These are phyloP conservation scores for Manis pentadactyla DNA, from an alignment of 2,797 vertebrate genomes.

Conservation along the genomic window DNA sequence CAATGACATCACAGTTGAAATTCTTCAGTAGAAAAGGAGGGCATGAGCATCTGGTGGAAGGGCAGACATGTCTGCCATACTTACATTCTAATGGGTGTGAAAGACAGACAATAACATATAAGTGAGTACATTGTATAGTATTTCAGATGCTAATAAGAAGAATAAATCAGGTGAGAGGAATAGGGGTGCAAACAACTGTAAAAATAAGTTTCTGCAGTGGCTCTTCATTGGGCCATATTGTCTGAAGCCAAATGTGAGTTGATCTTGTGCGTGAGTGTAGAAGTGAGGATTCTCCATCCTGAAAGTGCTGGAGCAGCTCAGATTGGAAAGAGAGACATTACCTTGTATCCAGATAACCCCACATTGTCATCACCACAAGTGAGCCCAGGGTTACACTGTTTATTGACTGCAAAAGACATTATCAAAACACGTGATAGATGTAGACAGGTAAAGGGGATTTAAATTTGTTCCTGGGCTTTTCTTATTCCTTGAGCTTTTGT, in stretches of 20 bases:
- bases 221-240: not conserved
- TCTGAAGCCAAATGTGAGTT: not conserved
- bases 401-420: not conserved
- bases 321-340: not conserved
- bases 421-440: not conserved
- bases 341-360: not conserved
- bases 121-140: not conserved
- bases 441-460: not conserved
- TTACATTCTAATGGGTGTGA: not conserved
- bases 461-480: conserved; percentile 1
- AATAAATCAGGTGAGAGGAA: not conserved
- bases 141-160: conserved; percentile 22
- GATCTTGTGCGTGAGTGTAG: not conserved
- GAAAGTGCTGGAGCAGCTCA: not conserved
- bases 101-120: not conserved
- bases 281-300: not conserved
- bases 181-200: not conserved
- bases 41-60: not conserved
- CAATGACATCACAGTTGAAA: not conserved
- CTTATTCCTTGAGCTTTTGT: not conserved
- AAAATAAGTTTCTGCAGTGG: not conserved
- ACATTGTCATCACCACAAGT: not conserved
- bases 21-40: not conserved
- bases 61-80: not conserved
- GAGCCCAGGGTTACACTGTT: not conserved